phyloP scores from a whole-genome alignment of 2,797 vertebrate species.

The Alcedo atthis region DNA sequence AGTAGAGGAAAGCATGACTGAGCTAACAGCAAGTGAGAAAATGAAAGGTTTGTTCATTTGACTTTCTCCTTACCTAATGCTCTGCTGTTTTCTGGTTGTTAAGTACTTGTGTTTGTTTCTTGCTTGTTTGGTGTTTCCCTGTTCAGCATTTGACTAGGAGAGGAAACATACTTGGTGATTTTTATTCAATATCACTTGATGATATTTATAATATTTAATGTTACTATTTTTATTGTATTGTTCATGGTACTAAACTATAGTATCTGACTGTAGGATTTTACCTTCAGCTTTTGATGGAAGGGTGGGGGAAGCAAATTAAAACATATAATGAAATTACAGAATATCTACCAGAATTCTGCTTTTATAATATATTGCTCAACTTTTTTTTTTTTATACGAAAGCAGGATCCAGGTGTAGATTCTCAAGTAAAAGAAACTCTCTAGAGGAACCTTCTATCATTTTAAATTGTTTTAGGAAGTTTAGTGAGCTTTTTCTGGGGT shows the following conservation, averaged over 20 bases:
- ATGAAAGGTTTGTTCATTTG: conserved; percentile 19
- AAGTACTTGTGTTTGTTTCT: not conserved
- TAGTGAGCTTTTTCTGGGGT: not conserved
- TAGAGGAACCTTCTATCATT: not conserved
- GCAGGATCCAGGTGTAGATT: not conserved
- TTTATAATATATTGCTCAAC: not conserved
- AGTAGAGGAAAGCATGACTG: not conserved
- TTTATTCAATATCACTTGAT: not conserved
- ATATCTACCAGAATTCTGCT: not conserved
- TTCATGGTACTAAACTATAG: not conserved
- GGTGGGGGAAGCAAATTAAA: not conserved
- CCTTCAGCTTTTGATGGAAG: not conserved
- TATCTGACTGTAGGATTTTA: not conserved
- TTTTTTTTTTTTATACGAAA: not conserved
- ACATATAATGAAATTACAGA: not conserved
- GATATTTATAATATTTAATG: not conserved
- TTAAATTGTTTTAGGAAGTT: not conserved
- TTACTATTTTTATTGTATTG: not conserved
- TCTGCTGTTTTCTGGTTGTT: not conserved
- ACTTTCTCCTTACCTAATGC: not conserved
- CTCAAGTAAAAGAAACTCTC: not conserved
- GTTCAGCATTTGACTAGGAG: not conserved
- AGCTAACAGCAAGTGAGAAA: not conserved
- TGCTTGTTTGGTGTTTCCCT: not conserved
- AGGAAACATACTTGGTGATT: not conserved